Percentiles rank a stretch among this genome's conserved stretches.
phyloP scores from a whole-genome alignment of 2,113 vertebrate genomes.

The Salminus brasiliensis region DNA sequence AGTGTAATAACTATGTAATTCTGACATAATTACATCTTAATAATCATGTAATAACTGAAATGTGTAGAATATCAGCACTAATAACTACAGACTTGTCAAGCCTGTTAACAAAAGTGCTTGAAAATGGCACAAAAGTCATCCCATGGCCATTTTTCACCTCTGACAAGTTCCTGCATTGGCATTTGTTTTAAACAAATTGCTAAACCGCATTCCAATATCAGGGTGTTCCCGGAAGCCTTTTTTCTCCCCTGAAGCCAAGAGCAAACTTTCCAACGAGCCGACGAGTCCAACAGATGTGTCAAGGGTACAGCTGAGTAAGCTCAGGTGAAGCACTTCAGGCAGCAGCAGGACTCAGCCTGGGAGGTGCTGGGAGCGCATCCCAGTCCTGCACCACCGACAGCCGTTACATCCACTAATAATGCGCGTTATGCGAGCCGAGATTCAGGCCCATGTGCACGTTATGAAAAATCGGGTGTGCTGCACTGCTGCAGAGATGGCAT shows the following conservation, averaged over 20 bases:
- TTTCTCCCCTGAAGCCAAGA: conserved; percentile 42
- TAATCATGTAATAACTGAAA: too few species aligned
- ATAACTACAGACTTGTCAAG: conserved; percentile 16
- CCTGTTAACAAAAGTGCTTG: not conserved
- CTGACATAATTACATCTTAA: too few species aligned
- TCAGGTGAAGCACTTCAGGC: conserved; percentile 73
- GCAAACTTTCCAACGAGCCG: conserved; percentile 45
- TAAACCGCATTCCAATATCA: conserved; percentile 35
- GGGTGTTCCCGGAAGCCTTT: conserved; percentile 53
- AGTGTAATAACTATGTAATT: too few species aligned
- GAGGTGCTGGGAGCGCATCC: conserved; percentile 26
- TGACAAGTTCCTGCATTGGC: conserved; percentile 42
- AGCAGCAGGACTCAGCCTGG: conserved; percentile 40
- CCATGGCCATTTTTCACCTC: conserved; percentile 32
- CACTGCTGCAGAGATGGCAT: not conserved
- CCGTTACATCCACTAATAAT: not conserved
- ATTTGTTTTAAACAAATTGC: conserved; percentile 31
- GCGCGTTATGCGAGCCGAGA: not conserved
- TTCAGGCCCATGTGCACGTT: not conserved
- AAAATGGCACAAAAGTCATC: conserved; percentile 33
- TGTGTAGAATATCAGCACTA: too few species aligned
- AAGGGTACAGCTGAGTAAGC: conserved; percentile 59
- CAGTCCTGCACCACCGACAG: conserved; percentile 13
- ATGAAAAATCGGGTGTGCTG: not conserved
- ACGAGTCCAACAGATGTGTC: conserved; percentile 54